phyloP scores from a whole-genome alignment of 92 coral and sea anemone species.

The Phymanthus crucifer region DNA sequence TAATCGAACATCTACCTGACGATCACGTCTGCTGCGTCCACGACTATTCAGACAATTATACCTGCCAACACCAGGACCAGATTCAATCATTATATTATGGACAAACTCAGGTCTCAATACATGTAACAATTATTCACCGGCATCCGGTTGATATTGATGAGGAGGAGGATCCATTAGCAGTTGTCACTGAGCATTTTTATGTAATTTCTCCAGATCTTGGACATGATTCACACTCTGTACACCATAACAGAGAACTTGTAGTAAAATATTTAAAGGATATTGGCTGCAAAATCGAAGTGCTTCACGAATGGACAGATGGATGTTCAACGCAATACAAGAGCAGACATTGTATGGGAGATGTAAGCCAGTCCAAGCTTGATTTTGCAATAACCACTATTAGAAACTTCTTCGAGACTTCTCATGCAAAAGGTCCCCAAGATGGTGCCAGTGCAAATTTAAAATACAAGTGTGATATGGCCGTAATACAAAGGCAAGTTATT shows the following conservation, averaged over 20 bases:
- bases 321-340: slow-evolving; percentile 67
- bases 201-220: slow-evolving; percentile 44
- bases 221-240: slow-evolving; percentile 43
- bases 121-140: not conserved
- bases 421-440: slow-evolving; percentile 58
- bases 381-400: slow-evolving; percentile 41
- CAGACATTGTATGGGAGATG: slow-evolving; percentile 21
- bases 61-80: slow-evolving; percentile 17
- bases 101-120: not conserved
- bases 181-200: slow-evolving; percentile 41
- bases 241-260: slow-evolving; percentile 32
- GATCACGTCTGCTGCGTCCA: slow-evolving; percentile 33
- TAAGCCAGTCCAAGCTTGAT: slow-evolving; percentile 17
- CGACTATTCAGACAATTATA: slow-evolving; percentile 30
- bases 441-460: slow-evolving; percentile 59
- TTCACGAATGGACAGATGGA: slow-evolving; percentile 61
- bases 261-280: slow-evolving; percentile 19
- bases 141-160: not conserved
- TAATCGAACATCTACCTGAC: slow-evolving; percentile 31
- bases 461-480: slow-evolving; percentile 32
- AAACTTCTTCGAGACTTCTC: slow-evolving; percentile 53
- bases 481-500: slow-evolving; percentile 23
- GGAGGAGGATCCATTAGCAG: slow-evolving; percentile 23
- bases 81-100: slow-evolving; percentile 4
- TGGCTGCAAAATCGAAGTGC: slow-evolving; percentile 15